Conservation (phyloP, 37 sponge, comb jelly and placozoan species). For the Tethya wilhelma region DNA sequence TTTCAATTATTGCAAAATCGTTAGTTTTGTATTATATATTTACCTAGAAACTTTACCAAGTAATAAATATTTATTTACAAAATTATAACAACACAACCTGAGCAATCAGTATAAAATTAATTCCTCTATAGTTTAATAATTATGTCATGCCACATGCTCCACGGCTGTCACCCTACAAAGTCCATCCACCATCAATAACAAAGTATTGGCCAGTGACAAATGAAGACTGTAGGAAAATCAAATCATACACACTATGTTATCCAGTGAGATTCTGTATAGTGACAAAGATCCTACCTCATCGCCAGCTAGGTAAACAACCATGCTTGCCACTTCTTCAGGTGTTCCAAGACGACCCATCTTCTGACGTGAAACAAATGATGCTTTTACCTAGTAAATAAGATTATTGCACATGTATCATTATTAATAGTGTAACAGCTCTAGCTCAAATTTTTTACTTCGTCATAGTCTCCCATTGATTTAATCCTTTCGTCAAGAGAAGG, state of each 20-base stretch:
- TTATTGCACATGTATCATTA: not conserved
- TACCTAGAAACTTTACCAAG: too few species aligned
- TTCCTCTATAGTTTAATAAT: too few species aligned
- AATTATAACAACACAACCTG: too few species aligned
- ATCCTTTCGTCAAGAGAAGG: conserved; percentile 75
- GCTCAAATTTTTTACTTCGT: conserved; percentile 34
- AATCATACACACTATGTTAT: not conserved
- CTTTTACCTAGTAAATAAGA: conserved; percentile 23
- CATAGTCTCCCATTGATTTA: conserved; percentile 57
- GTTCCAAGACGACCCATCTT: conserved; percentile 84
- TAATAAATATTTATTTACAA: too few species aligned
- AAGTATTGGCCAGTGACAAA: conserved; percentile 78
- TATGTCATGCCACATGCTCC: too few species aligned
- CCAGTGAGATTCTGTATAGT: not conserved
- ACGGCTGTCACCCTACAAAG: conserved; percentile 36
- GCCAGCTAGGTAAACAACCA: conserved; percentile 80
- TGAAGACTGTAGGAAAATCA: conserved; percentile 44
- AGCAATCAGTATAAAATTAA: too few species aligned
- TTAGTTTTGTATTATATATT: too few species aligned
- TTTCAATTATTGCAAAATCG: too few species aligned
- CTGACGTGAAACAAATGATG: conserved; percentile 68
- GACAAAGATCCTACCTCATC: conserved; percentile 64
- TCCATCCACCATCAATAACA: conserved; percentile 92
- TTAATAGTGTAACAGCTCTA: not conserved
- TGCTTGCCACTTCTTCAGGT: conserved; percentile 76